A percentile compares a stretch with the other conserved stretches of the same genome.
Conservation (phyloP, 2,113 vertebrate species). For the Alethe diademata region DNA sequence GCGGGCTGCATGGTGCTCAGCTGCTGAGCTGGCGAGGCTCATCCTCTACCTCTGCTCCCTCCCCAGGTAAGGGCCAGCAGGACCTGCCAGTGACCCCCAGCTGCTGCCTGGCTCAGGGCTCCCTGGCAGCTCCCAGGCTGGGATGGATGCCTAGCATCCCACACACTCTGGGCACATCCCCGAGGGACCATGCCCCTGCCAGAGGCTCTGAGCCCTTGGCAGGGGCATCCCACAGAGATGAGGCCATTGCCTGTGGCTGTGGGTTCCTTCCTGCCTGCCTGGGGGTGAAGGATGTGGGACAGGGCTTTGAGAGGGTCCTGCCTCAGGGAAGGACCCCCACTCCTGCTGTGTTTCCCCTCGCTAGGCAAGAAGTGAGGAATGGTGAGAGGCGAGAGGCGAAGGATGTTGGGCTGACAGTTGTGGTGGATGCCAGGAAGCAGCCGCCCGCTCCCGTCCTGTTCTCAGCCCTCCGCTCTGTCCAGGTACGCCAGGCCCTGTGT, state of each 20-base stretch:
- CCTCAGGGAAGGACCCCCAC: background rate
- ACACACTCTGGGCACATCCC: background rate
- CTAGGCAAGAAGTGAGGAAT: constrained; percentile 75
- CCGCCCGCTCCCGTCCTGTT: constrained; percentile 69
- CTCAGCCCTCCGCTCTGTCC: constrained; percentile 77
- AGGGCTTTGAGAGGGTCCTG: background rate
- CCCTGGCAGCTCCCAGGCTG: background rate
- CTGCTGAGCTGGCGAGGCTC: constrained; percentile 74
- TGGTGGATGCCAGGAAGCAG: constrained; percentile 84
- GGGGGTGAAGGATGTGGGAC: background rate
- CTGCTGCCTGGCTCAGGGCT: background rate
- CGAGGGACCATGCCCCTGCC: fast-evolving
- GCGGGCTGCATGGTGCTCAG: constrained; percentile 73
- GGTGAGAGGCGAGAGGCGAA: constrained; percentile 74
- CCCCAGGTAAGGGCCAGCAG: constrained; percentile 76
- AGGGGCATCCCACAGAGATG: fast-evolving
- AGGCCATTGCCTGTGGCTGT: background rate
- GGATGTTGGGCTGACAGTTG: constrained; percentile 74
- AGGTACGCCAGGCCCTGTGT: constrained; percentile 51
- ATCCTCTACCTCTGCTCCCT: constrained; percentile 83
- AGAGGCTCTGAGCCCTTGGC: background rate
- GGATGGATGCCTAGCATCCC: background rate
- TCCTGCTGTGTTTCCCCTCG: background rate
- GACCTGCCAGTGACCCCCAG: fast-evolving
- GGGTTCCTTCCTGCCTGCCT: background rate